Conservation (phyloP, 2,113 vertebrate species). For the Dicentrarchus labrax region DNA sequence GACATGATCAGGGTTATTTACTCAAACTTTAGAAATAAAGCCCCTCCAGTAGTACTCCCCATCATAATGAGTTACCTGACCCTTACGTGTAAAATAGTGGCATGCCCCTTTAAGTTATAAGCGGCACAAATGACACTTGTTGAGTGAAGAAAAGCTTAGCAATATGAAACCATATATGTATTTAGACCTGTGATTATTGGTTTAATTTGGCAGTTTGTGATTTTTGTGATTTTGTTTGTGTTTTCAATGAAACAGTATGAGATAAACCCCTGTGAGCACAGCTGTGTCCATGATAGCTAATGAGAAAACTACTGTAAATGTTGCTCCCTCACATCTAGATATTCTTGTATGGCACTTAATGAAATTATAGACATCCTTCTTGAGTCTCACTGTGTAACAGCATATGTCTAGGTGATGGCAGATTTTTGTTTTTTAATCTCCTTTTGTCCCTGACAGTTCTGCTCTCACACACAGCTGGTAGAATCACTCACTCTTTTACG, state of each 20-base stretch:
- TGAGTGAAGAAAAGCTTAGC: neutral
- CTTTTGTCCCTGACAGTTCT: neutral
- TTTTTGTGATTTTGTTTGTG: too few species aligned
- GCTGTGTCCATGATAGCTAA: neutral
- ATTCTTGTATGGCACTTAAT: neutral
- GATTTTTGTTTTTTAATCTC: neutral
- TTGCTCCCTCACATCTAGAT: neutral
- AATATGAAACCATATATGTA: neutral
- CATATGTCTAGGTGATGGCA: neutral
- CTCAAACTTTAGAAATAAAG: neutral
- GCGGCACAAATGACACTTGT: neutral
- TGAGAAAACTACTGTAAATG: neutral
- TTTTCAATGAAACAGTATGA: neutral
- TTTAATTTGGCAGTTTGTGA: slow-evolving; percentile 7
- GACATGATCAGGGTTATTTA: neutral
- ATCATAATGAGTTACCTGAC: too few species aligned
- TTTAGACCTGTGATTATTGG: neutral
- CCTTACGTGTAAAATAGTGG: too few species aligned
- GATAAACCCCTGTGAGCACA: neutral
- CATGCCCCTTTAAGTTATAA: neutral
- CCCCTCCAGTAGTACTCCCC: neutral
- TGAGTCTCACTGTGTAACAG: neutral
- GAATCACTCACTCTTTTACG: neutral
- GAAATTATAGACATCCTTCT: neutral
- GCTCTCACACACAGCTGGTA: neutral